Evolutionary conservation across 1,140 invertebrate species (phyloP), one percentile per base, ranked within the genome.

Genomic region (Diprion similis): DNA sequence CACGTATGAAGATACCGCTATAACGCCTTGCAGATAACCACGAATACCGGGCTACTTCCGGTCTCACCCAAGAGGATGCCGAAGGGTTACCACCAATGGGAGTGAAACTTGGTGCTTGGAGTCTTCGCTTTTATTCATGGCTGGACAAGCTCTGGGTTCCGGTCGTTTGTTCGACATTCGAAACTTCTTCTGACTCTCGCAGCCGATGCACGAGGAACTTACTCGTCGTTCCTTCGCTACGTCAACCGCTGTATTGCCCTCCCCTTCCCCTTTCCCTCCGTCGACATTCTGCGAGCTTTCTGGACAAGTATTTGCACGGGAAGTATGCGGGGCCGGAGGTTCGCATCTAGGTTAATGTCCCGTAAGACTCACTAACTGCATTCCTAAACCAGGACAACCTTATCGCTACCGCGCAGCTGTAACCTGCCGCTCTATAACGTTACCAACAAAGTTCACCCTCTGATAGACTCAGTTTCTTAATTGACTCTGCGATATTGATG

Each of bases 301-400:
- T 37, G 24, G 51, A 17, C 51, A 59, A 59, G 51, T 59, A 59
- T 59, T 59, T 59, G n/a, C 51, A 4, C 11, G n/a, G 11, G 51
- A 59, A 37, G 6, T 59, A 59, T 17, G 51, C 11, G 51, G 8
- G 51, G 51, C 51, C 9, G 66, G 37, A 19, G 66, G 17, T 68
- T 19, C 37, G 10, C 66, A 68, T 68, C 10, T 68, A 19, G 66
- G 66, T 68, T 68, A 68, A 68, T 45, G 66, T 68, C 66, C 11
- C 66, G 66, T 68, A 68, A 68, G 66, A 18, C 17, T 68, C 66
- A 18, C 66, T 68, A 68, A 68, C 66, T 19, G 66, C 66, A 68
- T 68, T 68, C 10, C 37, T 45, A 11, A 19, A 19, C 18, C 18
- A 19, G 11, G 11, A 15, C 37, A 68, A 19, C 18, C 7, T 68